Conservation (phyloP, 1,140 invertebrate species). For the Drosophila fuyamai region DNA sequence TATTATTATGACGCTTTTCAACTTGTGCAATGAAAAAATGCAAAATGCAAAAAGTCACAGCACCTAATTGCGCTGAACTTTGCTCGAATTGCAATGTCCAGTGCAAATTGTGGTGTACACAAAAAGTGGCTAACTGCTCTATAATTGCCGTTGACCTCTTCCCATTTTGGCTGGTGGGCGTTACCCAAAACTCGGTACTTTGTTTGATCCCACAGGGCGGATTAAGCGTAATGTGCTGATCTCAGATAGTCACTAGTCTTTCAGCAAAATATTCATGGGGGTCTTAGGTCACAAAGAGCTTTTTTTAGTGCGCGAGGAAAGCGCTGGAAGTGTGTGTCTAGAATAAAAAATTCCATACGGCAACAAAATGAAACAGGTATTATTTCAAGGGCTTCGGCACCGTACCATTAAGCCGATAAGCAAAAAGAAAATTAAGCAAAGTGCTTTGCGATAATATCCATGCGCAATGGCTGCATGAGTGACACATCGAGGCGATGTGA, state of each 20-base stretch:
- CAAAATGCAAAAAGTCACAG: conserved; percentile 66
- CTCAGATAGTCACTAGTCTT: conserved; percentile 20
- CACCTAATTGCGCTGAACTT: conserved; percentile 73
- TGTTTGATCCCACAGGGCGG: background rate
- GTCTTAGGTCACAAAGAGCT: conserved; percentile 18
- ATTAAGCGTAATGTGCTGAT: conserved; percentile 13
- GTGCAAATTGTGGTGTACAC: conserved; percentile 2
- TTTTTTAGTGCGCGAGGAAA: conserved; percentile 4
- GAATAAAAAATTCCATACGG: background rate
- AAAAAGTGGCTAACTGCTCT: conserved; percentile 22
- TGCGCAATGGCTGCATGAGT: conserved; percentile 6
- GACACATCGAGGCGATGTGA: conserved; percentile 16
- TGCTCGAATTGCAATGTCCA: conserved; percentile 52
- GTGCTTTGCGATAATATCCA: conserved; percentile 29
- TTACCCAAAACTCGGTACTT: background rate
- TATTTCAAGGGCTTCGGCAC: background rate
- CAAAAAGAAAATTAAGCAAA: conserved; percentile 30
- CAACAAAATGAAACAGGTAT: background rate
- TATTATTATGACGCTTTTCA: conserved; percentile 40
- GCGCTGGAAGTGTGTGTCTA: conserved; percentile 1
- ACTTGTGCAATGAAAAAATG: conserved; percentile 38
- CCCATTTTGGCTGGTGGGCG: conserved; percentile 25
- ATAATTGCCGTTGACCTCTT: conserved; percentile 62
- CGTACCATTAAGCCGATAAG: background rate
- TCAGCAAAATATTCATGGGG: conserved; percentile 10